These are phyloP conservation scores for Salminus brasiliensis DNA, from an alignment of 2,113 vertebrate species.

Conservation along the genomic window DNA sequence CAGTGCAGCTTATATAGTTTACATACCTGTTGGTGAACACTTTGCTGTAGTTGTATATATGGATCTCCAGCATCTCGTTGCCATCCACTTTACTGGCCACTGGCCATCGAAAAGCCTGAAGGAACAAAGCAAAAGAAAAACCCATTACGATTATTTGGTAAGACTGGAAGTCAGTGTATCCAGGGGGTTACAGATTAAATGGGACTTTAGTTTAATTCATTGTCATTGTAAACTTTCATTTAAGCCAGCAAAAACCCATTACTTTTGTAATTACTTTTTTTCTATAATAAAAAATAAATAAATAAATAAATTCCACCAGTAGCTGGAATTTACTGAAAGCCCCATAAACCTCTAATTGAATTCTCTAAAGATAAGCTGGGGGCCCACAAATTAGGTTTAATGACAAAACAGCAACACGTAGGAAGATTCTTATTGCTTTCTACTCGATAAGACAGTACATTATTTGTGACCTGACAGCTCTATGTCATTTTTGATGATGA, in stretches of 20 bases:
- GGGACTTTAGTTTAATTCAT: not conserved
- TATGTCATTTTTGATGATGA: not conserved
- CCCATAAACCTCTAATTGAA: not conserved
- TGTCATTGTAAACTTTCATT: not conserved
- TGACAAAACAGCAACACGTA: not conserved
- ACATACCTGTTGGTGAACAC: conserved; percentile 94
- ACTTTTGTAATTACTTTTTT: not conserved
- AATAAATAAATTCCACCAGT: conserved; percentile 27
- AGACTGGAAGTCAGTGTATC: not conserved
- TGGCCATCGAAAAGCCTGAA: conserved; percentile 91
- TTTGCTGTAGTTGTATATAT: conserved; percentile 97
- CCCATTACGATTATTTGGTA: not conserved
- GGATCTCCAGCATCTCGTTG: conserved; percentile 92
- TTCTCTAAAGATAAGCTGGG: conserved; percentile 34
- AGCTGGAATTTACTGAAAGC: conserved; percentile 16
- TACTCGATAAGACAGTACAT: not conserved
- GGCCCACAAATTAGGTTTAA: conserved; percentile 1
- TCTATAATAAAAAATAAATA: conserved; percentile 8
- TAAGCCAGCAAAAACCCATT: not conserved
- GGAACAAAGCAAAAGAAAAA: conserved; percentile 25
- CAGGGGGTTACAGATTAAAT: not conserved
- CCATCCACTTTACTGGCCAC: conserved; percentile 85
- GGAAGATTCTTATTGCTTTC: not conserved
- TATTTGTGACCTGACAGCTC: not conserved
- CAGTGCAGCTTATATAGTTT: not conserved